Conservation (phyloP, 2,113 vertebrate species). For the Pterocles gutturalis region DNA sequence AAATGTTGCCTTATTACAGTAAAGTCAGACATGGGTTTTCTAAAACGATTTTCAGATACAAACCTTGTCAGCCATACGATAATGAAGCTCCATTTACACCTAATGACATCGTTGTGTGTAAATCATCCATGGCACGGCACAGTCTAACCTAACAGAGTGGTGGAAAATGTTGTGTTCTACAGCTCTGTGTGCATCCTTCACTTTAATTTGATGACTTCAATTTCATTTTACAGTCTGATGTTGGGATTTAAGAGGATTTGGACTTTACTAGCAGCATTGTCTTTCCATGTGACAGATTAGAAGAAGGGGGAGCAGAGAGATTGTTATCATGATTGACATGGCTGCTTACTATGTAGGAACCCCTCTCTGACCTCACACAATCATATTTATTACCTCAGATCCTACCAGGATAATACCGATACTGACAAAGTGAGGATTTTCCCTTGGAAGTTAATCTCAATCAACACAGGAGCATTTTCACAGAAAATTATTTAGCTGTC, state of each 20-base stretch:
- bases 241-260: conserved; percentile 71
- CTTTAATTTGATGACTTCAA: conserved; percentile 35
- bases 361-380: neutral
- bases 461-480: neutral
- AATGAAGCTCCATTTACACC: neutral
- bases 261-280: conserved; percentile 54
- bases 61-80: neutral
- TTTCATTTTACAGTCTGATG: conserved; percentile 51
- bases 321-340: neutral
- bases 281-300: conserved; percentile 56
- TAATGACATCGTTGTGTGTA: neutral
- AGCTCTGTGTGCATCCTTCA: neutral
- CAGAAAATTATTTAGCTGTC: neutral
- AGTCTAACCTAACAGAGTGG: neutral
- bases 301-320: neutral
- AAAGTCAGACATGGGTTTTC: neutral
- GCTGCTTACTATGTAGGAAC: conserved; percentile 13
- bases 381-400: conserved; percentile 3
- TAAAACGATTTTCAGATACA: neutral
- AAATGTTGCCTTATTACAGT: neutral
- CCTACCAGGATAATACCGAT: neutral
- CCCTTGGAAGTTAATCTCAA: neutral
- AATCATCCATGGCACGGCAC: neutral
- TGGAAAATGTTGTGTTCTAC: neutral
- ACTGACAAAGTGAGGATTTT: neutral